Evolutionary conservation across 30 jellyfish, hydroid and myxozoan genomes (phyloP).

Genomic region (Pseudorhiza aurosa): DNA sequence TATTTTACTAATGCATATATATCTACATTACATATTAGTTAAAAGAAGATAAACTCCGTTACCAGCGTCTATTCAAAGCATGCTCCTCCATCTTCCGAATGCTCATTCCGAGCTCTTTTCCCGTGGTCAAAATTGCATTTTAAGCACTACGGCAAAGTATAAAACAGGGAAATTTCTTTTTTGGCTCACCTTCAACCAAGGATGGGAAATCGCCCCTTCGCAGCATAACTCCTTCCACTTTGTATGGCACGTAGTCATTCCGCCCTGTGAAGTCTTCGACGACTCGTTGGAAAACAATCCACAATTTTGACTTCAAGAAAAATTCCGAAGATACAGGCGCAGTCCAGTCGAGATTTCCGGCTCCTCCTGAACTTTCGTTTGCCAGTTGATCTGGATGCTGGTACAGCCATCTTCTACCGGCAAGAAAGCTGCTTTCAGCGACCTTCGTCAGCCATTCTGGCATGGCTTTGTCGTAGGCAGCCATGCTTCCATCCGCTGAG

Average conservation of each 20-base stretch:
- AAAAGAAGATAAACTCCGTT: too few species aligned
- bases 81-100: too few species aligned
- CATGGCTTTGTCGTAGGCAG: conserved; percentile 58
- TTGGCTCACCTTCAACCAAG: conserved; percentile 24
- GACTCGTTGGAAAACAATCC: conserved; percentile 35
- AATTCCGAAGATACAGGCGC: conserved; percentile 54
- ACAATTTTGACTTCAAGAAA: conserved; percentile 42
- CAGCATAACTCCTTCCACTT: conserved; percentile 28
- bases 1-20: too few species aligned
- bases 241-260: conserved; percentile 23
- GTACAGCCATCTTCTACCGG: conserved; percentile 41
- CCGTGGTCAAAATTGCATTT: too few species aligned
- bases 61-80: too few species aligned
- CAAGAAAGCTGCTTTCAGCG: background rate
- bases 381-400: conserved; percentile 49
- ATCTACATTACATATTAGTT: too few species aligned
- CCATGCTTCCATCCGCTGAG: conserved; percentile 35
- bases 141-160: too few species aligned
- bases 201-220: conserved; percentile 45
- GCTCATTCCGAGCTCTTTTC: too few species aligned
- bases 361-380: background rate
- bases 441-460: conserved; percentile 45
- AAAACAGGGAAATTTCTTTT: background rate
- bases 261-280: conserved; percentile 31
- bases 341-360: conserved; percentile 39